These are phyloP conservation scores for Trinorchestia longiramus DNA, from an alignment of 1,140 invertebrate species.

Conservation along the genomic window DNA sequence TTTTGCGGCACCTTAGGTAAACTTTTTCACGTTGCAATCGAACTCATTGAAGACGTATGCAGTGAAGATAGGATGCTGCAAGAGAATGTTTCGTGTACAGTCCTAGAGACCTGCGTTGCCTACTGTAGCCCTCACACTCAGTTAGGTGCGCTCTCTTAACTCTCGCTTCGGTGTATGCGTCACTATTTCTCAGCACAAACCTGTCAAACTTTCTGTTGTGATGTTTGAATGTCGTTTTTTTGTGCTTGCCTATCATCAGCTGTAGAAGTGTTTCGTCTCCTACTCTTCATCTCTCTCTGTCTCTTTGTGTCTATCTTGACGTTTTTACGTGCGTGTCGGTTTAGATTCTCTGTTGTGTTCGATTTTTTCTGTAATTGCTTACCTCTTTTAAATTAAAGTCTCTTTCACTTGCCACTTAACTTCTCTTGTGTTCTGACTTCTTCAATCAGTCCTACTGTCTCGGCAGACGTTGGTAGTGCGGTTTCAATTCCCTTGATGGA, in stretches of 20 bases:
- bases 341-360: background rate
- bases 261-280: slow-evolving; percentile 18
- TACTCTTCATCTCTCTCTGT: background rate
- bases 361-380: background rate
- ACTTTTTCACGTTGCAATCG: background rate
- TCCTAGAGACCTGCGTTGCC: background rate
- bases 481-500: no score
- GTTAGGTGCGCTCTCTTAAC: background rate
- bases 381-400: background rate
- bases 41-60: background rate
- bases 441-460: no score
- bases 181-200: slow-evolving; percentile 31
- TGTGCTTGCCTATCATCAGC: slow-evolving; percentile 4
- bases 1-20: background rate
- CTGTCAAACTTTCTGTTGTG: slow-evolving; percentile 26
- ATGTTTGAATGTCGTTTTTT: slow-evolving; percentile 17
- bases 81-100: background rate
- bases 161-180: background rate
- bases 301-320: background rate
- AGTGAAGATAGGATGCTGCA: background rate
- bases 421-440: no score
- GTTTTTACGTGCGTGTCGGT: background rate
- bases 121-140: background rate
- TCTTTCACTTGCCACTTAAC: background rate
- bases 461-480: no score